phyloP scores from a whole-genome alignment of 2,113 vertebrate genomes.

The Barnardius zonarius region DNA sequence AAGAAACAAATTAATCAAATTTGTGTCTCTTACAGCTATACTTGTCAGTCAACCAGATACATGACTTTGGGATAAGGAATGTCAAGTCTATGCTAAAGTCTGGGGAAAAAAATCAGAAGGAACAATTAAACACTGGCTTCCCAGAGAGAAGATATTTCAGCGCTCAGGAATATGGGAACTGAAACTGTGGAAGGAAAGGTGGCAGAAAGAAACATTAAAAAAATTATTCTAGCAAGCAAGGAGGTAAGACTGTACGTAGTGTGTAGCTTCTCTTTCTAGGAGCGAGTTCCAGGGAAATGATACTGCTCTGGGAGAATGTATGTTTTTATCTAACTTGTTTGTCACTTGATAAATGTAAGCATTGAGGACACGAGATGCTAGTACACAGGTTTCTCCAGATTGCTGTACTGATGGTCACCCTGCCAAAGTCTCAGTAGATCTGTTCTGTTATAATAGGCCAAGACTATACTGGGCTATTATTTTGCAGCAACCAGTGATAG shows the following conservation, averaged over 20 bases:
- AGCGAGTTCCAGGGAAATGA: neutral
- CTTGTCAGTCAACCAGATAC: neutral
- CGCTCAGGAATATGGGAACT: neutral
- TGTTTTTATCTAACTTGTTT: neutral
- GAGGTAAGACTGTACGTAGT: neutral
- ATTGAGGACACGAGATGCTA: neutral
- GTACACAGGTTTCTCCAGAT: neutral
- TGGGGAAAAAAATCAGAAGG: neutral
- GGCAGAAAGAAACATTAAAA: neutral
- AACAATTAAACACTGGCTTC: neutral
- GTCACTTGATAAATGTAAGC: neutral
- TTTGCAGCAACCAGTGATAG: neutral
- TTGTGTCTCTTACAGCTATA: neutral
- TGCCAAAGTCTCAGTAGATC: neutral
- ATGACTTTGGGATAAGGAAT: constrained; percentile 5
- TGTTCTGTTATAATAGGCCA: neutral
- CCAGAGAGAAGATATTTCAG: neutral
- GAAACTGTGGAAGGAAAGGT: neutral
- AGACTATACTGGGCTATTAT: neutral
- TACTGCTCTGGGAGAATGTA: neutral
- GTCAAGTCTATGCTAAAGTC: neutral
- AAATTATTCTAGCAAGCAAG: neutral
- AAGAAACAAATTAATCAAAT: neutral
- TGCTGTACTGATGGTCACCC: neutral
- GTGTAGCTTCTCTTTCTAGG: neutral